Conservation (phyloP, 2,797 vertebrate species). For the Sciurus vulgaris region DNA sequence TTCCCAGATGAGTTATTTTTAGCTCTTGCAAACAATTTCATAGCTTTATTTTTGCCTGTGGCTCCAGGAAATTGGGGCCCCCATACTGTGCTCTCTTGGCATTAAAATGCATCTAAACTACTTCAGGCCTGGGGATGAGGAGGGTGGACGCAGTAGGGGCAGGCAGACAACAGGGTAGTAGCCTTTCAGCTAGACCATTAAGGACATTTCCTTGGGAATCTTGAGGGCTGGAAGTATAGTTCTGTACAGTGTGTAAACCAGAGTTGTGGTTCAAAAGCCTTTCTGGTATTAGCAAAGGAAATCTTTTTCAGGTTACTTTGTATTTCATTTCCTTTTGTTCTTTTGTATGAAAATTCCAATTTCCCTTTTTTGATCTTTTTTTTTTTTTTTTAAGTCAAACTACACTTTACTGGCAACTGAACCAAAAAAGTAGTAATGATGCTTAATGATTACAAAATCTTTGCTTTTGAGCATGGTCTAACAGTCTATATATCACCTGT, state of each 20-base stretch:
- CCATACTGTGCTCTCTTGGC: slow-evolving; percentile 72
- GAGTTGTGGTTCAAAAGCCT: neutral
- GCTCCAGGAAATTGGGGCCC: slow-evolving; percentile 73
- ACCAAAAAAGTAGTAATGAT: too few species aligned
- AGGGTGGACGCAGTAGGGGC: neutral
- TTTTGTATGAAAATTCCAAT: slow-evolving; percentile 17
- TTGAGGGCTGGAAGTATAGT: neutral
- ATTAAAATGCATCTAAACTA: slow-evolving; percentile 27
- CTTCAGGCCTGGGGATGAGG: neutral
- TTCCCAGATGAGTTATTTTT: slow-evolving; percentile 81
- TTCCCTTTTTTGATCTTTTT: neutral
- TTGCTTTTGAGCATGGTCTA: too few species aligned
- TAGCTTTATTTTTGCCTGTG: slow-evolving; percentile 82
- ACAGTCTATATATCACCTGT: too few species aligned
- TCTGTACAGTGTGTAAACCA: neutral
- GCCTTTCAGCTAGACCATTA: neutral
- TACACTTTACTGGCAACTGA: too few species aligned
- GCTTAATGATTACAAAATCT: too few species aligned
- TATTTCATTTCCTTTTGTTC: slow-evolving; percentile 58
- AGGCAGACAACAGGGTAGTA: neutral
- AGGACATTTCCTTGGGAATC: slow-evolving; percentile 25
- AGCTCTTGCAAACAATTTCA: slow-evolving; percentile 83
- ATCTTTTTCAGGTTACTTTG: neutral
- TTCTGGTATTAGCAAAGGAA: neutral
- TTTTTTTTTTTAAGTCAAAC: too few species aligned